Conservation (phyloP, 2,113 vertebrate genomes). For the Laticauda laticaudata region DNA sequence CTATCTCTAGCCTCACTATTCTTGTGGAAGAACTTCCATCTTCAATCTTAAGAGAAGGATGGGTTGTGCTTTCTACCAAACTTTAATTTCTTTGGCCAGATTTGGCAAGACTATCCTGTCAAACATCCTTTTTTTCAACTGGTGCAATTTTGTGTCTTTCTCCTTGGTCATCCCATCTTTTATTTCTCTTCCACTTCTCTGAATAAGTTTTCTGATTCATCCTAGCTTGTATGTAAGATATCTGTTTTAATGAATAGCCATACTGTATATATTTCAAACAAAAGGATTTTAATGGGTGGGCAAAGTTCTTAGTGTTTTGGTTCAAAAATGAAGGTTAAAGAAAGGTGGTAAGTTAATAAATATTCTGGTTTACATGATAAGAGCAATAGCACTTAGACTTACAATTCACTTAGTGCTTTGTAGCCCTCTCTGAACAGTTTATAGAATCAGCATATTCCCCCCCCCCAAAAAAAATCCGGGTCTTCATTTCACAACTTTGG, state of each 20-base stretch:
- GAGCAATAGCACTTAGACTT: too few species aligned
- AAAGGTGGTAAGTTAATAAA: not conserved
- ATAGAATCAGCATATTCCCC: too few species aligned
- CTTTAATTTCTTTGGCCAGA: not conserved
- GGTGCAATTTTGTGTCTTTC: not conserved
- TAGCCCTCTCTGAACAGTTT: too few species aligned
- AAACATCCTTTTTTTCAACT: not conserved
- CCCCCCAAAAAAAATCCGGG: too few species aligned
- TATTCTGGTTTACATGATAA: not conserved
- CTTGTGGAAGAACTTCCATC: not conserved
- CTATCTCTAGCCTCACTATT: not conserved
- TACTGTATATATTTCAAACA: not conserved
- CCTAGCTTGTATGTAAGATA: not conserved
- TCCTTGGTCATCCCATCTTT: not conserved
- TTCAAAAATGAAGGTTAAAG: not conserved
- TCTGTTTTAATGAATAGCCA: not conserved
- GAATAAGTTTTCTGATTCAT: not conserved
- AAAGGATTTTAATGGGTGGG: not conserved
- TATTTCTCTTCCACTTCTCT: not conserved
- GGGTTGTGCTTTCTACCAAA: not conserved
- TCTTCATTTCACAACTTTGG: too few species aligned
- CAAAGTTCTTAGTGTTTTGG: not conserved
- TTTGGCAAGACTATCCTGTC: not conserved
- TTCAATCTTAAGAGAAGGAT: not conserved
- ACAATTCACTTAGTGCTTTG: too few species aligned